These are phyloP conservation scores for Eristalis intricaria DNA, from an alignment of 2,888 invertebrate genomes.

Conservation along the genomic window DNA sequence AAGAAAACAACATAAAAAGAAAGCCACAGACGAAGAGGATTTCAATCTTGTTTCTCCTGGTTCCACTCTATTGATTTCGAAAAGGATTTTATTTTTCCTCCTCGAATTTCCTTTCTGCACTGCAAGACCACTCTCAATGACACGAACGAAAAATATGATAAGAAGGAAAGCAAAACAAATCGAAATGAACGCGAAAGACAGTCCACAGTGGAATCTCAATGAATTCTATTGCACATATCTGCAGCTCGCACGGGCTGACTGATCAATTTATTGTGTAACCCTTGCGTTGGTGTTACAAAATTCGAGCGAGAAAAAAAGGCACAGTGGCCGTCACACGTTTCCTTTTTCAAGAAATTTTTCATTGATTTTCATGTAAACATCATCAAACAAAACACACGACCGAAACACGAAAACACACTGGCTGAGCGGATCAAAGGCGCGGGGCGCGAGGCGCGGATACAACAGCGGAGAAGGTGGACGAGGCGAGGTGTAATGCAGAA, in stretches of 20 bases:
- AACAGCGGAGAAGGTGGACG: not conserved
- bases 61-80: slow-evolving; percentile 60
- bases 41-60: slow-evolving; percentile 16
- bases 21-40: slow-evolving; percentile 43
- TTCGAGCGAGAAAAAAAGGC: slow-evolving; percentile 34
- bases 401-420: slow-evolving; percentile 32
- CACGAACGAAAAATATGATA: slow-evolving; percentile 6
- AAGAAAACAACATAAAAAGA: slow-evolving; percentile 22
- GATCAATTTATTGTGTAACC: slow-evolving; percentile 56
- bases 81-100: slow-evolving; percentile 1
- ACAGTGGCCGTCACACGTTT: slow-evolving; percentile 47
- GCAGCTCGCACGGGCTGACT: slow-evolving; percentile 3
- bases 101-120: slow-evolving; percentile 9
- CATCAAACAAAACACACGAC: slow-evolving; percentile 50
- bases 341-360: slow-evolving; percentile 57
- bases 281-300: slow-evolving; percentile 24
- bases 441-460: not conserved
- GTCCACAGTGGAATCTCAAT: slow-evolving; percentile 16
- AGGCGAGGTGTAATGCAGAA: slow-evolving; percentile 18
- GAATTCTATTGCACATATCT: slow-evolving; percentile 57
- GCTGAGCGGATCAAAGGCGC: not conserved
- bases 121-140: slow-evolving; percentile 12
- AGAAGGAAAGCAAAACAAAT: slow-evolving; percentile 15
- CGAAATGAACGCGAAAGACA: slow-evolving; percentile 23
- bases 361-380: slow-evolving; percentile 71